phyloP scores from a whole-genome alignment of 2,888 invertebrate genomes.

The Lordiphosa andalusiaca region DNA sequence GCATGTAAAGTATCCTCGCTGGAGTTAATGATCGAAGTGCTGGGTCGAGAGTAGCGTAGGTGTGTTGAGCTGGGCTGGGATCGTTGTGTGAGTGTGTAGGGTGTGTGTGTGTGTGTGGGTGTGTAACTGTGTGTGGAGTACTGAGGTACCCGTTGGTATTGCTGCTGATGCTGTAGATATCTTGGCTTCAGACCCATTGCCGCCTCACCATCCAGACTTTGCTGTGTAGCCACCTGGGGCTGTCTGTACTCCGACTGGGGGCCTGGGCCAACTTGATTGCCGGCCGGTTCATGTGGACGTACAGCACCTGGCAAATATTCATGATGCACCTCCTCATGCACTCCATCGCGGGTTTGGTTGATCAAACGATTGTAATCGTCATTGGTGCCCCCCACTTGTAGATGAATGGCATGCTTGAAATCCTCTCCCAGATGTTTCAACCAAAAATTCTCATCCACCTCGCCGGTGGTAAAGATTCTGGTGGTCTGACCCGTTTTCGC shows the following conservation, averaged over 20 bases:
- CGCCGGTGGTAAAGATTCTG: constrained; percentile 65
- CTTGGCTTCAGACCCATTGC: constrained; percentile 35
- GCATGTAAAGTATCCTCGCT: constrained; percentile 58
- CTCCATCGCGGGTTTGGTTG: constrained; percentile 52
- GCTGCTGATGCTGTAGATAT: constrained; percentile 30
- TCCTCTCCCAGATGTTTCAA: constrained; percentile 75
- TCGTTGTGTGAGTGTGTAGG: constrained; percentile 9
- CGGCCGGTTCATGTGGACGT: constrained; percentile 31
- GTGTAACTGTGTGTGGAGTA: constrained; percentile 14
- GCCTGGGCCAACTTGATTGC: background rate
- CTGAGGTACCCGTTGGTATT: constrained; percentile 4
- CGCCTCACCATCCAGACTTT: constrained; percentile 30
- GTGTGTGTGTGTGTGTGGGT: constrained; percentile 2
- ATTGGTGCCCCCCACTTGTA: constrained; percentile 62
- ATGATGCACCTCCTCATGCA: constrained; percentile 60
- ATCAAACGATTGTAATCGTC: constrained; percentile 59
- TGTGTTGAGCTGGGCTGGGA: background rate
- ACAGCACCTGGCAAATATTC: constrained; percentile 59
- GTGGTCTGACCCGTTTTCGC: constrained; percentile 64
- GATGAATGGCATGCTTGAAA: constrained; percentile 74
- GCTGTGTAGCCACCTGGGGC: constrained; percentile 20
- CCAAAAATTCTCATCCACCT: constrained; percentile 75
- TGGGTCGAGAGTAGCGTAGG: background rate
- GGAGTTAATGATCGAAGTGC: constrained; percentile 42
- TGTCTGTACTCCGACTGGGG: constrained; percentile 8